A percentile compares a stretch with the other conserved stretches of the same genome.
These are phyloP conservation scores for Pocillopora meandrina DNA, from an alignment of 92 coral and sea anemone genomes.

Conservation along the genomic window DNA sequence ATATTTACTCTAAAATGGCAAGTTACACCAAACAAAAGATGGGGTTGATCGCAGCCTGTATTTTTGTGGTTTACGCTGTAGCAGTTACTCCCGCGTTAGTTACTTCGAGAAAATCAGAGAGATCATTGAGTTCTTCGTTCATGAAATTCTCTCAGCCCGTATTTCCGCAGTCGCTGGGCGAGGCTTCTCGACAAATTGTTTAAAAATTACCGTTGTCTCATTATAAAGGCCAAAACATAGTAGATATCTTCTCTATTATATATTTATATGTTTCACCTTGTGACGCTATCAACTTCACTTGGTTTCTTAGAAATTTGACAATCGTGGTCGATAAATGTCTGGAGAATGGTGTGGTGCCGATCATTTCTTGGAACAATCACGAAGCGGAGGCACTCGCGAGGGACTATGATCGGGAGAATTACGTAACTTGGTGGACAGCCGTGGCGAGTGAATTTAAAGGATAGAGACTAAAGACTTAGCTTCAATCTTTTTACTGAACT, in stretches of 20 bases:
- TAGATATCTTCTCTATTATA: constrained; percentile 43
- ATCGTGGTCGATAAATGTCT: constrained; percentile 66
- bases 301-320: constrained; percentile 48
- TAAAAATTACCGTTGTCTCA: constrained; percentile 48
- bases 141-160: no score
- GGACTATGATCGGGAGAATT: constrained; percentile 44
- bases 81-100: no score
- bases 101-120: no score
- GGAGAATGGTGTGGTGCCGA: constrained; percentile 45
- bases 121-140: no score
- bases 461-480: constrained; percentile 65
- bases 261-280: constrained; percentile 45
- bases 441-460: constrained; percentile 58
- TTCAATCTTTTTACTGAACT: constrained; percentile 85
- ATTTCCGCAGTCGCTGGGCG: constrained; percentile 21
- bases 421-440: constrained; percentile 68
- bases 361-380: constrained; percentile 78
- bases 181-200: constrained; percentile 72
- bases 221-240: constrained; percentile 58
- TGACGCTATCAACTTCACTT: constrained; percentile 22
- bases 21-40: no score
- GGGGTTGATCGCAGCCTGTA: no score
- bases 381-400: constrained; percentile 62
- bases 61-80: no score
- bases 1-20: no score